Evolutionary conservation across 2,113 vertebrate species (phyloP).

Genomic region (Crotalus horridus): DNA sequence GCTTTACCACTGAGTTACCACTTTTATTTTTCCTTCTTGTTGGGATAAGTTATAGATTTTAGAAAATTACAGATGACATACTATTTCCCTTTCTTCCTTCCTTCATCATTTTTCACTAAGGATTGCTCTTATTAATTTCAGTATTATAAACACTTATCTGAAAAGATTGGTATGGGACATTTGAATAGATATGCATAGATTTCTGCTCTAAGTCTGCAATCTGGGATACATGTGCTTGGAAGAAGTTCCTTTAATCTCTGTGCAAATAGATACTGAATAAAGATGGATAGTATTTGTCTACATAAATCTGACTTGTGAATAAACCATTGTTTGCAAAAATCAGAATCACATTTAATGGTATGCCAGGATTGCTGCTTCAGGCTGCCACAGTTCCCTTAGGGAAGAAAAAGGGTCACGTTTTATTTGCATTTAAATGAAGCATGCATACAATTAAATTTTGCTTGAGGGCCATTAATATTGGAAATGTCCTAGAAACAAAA

Average conservation of each 20-base stretch:
- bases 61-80: neutral
- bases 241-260: neutral
- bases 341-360: neutral
- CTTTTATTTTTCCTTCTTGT: neutral
- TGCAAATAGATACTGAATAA: neutral
- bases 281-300: neutral
- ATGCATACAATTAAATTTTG: conserved; percentile 5
- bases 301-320: neutral
- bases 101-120: neutral
- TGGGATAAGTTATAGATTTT: neutral
- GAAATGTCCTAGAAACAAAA: neutral
- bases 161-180: neutral
- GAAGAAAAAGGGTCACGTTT: neutral
- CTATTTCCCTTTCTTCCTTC: neutral
- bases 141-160: neutral
- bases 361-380: neutral
- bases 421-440: conserved; percentile 12
- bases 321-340: conserved; percentile 1
- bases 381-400: neutral
- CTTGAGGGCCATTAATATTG: neutral
- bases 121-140: neutral
- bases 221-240: neutral
- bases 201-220: neutral
- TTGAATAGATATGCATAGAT: neutral
- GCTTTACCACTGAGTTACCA: neutral